These are phyloP conservation scores for Poecilus cupreus DNA, from an alignment of 2,888 invertebrate species.

Conservation along the genomic window DNA sequence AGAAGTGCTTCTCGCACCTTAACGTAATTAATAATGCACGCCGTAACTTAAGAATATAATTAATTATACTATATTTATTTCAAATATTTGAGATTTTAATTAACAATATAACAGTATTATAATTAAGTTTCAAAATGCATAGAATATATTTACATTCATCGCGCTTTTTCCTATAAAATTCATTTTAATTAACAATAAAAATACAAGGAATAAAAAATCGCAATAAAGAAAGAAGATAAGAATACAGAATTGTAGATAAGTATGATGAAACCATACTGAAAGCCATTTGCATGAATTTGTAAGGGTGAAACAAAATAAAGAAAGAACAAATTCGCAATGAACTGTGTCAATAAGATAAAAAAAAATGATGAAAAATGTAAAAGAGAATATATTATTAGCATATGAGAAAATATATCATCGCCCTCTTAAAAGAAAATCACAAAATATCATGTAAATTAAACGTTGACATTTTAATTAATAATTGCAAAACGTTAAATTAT, in stretches of 20 bases:
- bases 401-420: not conserved
- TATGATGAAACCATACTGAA: slow-evolving; percentile 16
- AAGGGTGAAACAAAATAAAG: not conserved
- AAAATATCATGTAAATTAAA: not conserved
- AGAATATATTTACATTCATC: not conserved
- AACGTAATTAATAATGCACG: not conserved
- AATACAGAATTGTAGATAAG: slow-evolving; percentile 19
- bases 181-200: not conserved
- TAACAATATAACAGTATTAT: not conserved
- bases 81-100: not conserved
- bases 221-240: not conserved
- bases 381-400: not conserved
- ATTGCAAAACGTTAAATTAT: not conserved
- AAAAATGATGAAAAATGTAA: slow-evolving; percentile 9
- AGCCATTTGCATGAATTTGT: slow-evolving; percentile 2
- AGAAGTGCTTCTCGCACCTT: not conserved
- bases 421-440: not conserved
- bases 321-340: slow-evolving; percentile 22
- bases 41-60: not conserved
- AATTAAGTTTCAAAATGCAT: not conserved
- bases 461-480: not conserved
- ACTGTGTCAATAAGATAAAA: slow-evolving; percentile 22
- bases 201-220: not conserved
- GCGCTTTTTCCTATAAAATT: not conserved
- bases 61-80: not conserved